Evolutionary conservation across 2,888 invertebrate species (phyloP).

Genomic region (Watsonalla cultraria): DNA sequence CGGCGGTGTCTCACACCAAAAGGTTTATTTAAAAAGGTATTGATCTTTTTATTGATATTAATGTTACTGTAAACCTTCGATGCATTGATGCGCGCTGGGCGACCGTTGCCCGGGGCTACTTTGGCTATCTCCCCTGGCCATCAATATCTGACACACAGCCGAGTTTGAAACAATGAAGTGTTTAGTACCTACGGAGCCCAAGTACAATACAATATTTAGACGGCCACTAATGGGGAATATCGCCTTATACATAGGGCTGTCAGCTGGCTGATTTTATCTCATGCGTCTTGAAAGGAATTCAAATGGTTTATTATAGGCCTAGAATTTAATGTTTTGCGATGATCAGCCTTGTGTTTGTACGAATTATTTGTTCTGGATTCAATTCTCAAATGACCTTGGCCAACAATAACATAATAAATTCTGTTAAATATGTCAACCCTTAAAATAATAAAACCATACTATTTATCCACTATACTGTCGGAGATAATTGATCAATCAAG

Average conservation of each 20-base stretch:
- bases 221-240: conserved; percentile 54
- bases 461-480: too few species aligned
- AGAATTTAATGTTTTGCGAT: too few species aligned
- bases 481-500: background rate
- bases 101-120: conserved; percentile 26
- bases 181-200: conserved; percentile 39
- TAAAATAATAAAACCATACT: too few species aligned
- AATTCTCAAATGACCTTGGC: background rate
- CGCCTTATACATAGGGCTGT: conserved; percentile 44
- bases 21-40: background rate
- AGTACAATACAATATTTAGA: conserved; percentile 58
- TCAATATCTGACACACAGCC: conserved; percentile 49
- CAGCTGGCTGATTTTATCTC: background rate
- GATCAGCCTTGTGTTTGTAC: too few species aligned
- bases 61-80: conserved; percentile 18
- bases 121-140: conserved; percentile 39
- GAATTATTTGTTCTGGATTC: background rate
- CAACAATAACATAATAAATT: too few species aligned
- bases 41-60: conserved; percentile 21
- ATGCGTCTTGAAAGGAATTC: background rate
- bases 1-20: too few species aligned
- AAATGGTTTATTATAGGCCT: too few species aligned
- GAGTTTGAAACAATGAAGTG: conserved; percentile 53
- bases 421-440: too few species aligned
- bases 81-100: conserved; percentile 19